Evolutionary conservation across 2,888 invertebrate species (phyloP), one percentile per base, ranked within the genome.

Genomic region (Pogonocherus hispidulus): DNA sequence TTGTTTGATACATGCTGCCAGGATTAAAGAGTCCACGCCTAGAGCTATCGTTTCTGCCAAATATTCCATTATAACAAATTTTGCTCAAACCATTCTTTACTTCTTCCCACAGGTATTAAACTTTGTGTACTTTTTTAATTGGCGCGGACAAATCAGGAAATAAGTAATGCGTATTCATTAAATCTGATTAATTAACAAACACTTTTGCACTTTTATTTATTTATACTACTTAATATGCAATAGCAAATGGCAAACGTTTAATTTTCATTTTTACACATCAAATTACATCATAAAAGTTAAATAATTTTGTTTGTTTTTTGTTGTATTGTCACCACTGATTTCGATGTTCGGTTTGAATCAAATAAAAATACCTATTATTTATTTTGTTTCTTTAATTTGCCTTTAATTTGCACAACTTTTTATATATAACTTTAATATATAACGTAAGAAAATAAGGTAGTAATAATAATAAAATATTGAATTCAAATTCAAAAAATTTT

Each of bases 11-110:
- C 94, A 94, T 66, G 92, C 87, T 0, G 91, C 92, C 70, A 94
- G 88, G 78, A 94, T 91, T 27, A 94, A 82, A 20, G 92, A 88
- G 83, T 94, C 94, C 60, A 94, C 88, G 27, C 93, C 92, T 56
- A 94, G 86, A 19, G 92, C 90, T 73, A 94, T 87, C 52, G 91
- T 88, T 87, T 94, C 94, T 23, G 92, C 91, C 69, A 94, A 82
- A 84, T 92, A 92, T 82, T 94, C 94, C 94, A 94, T 94, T 74
- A 76, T 83, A 41, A 55, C 1, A 37, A 55, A 55, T 55, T 55
- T 55, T 37, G 35, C 20, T 55, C 5, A 55, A 37, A 35, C 20
- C 35, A 37, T 55, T 14, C 11, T 37, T 27, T 6, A 37, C 20
- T 41, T 41, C 5, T 55, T 55, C n/a, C n/a, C n/a, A n/a, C n/a